phyloP scores from a whole-genome alignment of 2,888 invertebrate genomes.

The Coenonympha glycerion region DNA sequence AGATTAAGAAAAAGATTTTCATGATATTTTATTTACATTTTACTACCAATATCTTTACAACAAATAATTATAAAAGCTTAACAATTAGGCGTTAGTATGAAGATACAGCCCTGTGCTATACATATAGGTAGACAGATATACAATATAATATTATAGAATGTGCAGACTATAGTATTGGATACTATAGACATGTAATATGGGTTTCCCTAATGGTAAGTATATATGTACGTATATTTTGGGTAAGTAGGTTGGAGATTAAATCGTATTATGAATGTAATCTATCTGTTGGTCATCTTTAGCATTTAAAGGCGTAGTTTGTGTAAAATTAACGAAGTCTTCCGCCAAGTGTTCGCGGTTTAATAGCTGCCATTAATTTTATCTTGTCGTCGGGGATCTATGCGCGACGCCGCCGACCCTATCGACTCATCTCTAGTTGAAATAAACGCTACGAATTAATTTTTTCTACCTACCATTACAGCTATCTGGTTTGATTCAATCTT shows the following conservation, averaged over 20 bases:
- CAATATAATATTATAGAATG: too few relatives aligned
- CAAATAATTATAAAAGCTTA: too few relatives aligned
- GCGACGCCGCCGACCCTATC: conserved; percentile 29
- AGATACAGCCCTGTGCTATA: too few relatives aligned
- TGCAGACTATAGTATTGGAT: too few relatives aligned
- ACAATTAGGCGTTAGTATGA: too few relatives aligned
- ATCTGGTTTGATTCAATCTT: conserved; percentile 9
- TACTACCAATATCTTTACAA: too few relatives aligned
- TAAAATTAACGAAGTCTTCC: conserved; percentile 73
- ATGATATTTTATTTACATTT: too few relatives aligned
- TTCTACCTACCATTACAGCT: conserved; percentile 25
- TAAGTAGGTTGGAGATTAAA: conserved; percentile 15
- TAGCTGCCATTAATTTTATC: conserved; percentile 71
- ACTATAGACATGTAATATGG: too few relatives aligned
- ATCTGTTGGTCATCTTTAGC: conserved; percentile 54
- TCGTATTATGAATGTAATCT: conserved; percentile 47
- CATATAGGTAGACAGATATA: too few relatives aligned
- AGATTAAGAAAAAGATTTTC: too few relatives aligned
- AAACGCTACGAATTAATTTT: conserved; percentile 38
- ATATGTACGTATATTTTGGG: too few relatives aligned
- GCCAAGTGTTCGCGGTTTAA: conserved; percentile 65
- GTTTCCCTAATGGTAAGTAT: too few relatives aligned
- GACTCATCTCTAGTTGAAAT: conserved; percentile 37
- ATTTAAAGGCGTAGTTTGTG: conserved; percentile 63
- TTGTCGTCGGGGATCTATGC: conserved; percentile 52